Evolutionary conservation across 2,797 vertebrate genomes (phyloP), one percentile per base, ranked within the genome.

Genomic region (Babyrousa celebensis): DNA sequence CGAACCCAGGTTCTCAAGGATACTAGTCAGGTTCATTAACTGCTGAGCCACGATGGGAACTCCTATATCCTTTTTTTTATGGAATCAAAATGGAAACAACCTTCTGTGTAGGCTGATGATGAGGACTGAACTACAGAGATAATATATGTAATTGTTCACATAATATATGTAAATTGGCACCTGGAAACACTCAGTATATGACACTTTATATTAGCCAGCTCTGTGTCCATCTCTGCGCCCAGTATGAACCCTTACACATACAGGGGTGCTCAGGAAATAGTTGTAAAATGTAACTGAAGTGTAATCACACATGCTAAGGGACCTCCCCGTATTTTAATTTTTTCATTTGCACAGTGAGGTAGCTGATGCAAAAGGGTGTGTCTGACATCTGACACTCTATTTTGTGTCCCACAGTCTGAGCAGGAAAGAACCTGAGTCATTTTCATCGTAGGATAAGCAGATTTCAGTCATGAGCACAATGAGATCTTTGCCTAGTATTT

Each of bases 391-490:
- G 60, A 91, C n/a, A 18, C 58, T 14, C 85, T 67, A 17, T 20
- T 63, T 5, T 68, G 10, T 56, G 27, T 21, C 68, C 87, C 75
- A 92, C 21, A 10, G 32, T 63, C 43, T 71, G 48, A 84, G 74
- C 14, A 27, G 58, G 68, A 70, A 85, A 77, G 29, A 80, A 72
- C 36, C 60, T 82, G 58, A 78, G 79, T 86, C 58, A 20, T 74
- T 89, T 75, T 70, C 71, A 63, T 36, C 78, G 88, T 32, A 52
- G 67, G 40, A 60, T 54, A 94, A 86, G 63, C 92, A 88, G 52
- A 92, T 58, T 11, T 62, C 36, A 32, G 68, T 83, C 36, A 58
- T 52, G 17, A 25, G 27, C 62, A 77, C 56, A 90, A 16, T 16
- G 16, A 85, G 77, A 74, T 27, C 17, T 40, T 58, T 80, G 17